Evolutionary conservation across 2,113 vertebrate genomes (phyloP).

Genomic region (Tychaedon coryphoeus): DNA sequence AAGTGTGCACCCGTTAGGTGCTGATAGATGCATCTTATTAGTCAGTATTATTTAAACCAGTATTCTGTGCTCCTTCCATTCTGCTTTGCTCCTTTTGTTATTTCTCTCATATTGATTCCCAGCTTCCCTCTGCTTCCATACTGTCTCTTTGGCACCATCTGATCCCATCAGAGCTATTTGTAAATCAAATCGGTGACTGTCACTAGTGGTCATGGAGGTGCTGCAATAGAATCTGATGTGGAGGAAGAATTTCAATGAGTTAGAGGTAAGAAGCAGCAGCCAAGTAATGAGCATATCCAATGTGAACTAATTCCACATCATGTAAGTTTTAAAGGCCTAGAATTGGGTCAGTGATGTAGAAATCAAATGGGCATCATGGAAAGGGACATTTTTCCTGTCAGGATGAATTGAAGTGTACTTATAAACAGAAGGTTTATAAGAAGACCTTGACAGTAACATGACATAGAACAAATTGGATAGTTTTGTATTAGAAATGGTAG

Average conservation of each 20-base stretch:
- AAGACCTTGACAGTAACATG: background rate
- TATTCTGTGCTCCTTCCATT: background rate
- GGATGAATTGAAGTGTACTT: background rate
- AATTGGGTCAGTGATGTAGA: background rate
- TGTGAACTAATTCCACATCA: background rate
- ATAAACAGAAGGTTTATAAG: background rate
- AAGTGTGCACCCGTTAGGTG: background rate
- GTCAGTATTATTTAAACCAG: background rate
- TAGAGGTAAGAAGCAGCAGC: background rate
- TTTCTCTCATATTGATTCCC: background rate
- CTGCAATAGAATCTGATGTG: slow-evolving; percentile 18
- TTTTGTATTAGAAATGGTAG: background rate
- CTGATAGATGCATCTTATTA: background rate
- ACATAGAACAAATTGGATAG: background rate
- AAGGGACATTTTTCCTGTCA: background rate
- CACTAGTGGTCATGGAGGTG: background rate
- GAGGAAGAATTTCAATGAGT: slow-evolving; percentile 42
- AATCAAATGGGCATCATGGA: background rate
- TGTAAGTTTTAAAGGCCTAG: background rate
- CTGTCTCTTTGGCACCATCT: slow-evolving; percentile 13
- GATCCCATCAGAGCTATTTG: slow-evolving; percentile 13
- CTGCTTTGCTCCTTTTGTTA: background rate
- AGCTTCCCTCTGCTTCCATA: background rate
- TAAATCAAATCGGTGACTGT: slow-evolving; percentile 44
- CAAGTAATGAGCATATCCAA: background rate